These are phyloP conservation scores for Dreissena polymorpha DNA, from an alignment of 1,140 invertebrate genomes.

Conservation along the genomic window DNA sequence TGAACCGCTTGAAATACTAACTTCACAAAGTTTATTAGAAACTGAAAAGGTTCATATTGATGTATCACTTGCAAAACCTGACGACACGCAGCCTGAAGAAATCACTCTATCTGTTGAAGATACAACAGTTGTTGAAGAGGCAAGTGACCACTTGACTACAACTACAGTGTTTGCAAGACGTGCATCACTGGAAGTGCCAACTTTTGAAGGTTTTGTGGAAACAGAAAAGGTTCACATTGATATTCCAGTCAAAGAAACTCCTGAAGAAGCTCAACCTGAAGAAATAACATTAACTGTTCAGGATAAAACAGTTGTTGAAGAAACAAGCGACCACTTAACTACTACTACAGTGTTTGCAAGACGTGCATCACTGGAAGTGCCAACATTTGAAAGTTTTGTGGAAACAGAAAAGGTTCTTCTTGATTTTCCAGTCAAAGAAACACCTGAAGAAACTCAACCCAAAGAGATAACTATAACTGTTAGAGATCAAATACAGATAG, in stretches of 20 bases:
- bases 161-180: too few species aligned
- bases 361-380: conserved; percentile 14
- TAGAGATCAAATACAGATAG: neutral
- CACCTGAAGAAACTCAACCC: conserved; percentile 11
- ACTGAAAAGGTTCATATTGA: conserved; percentile 25
- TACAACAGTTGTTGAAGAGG: conserved; percentile 6
- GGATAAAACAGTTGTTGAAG: conserved; percentile 1
- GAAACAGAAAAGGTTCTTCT: conserved; percentile 4
- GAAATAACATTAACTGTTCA: conserved; percentile 18
- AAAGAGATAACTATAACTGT: conserved; percentile 42
- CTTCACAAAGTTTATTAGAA: neutral
- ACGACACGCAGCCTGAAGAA: conserved; percentile 15
- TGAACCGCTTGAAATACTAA: conserved; percentile 1
- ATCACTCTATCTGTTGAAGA: conserved; percentile 9
- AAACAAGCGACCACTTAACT: too few species aligned
- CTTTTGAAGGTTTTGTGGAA: neutral
- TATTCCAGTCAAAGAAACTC: neutral
- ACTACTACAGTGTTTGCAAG: too few species aligned
- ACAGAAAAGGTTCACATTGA: conserved; percentile 15
- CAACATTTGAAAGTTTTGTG: neutral
- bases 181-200: conserved; percentile 33
- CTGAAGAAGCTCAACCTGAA: conserved; percentile 1
- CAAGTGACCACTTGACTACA: too few species aligned
- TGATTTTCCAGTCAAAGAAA: conserved; percentile 28
- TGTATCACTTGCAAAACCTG: conserved; percentile 10